These are phyloP conservation scores for Chaetops frenatus DNA, from an alignment of 2,113 vertebrate species.

Conservation along the genomic window DNA sequence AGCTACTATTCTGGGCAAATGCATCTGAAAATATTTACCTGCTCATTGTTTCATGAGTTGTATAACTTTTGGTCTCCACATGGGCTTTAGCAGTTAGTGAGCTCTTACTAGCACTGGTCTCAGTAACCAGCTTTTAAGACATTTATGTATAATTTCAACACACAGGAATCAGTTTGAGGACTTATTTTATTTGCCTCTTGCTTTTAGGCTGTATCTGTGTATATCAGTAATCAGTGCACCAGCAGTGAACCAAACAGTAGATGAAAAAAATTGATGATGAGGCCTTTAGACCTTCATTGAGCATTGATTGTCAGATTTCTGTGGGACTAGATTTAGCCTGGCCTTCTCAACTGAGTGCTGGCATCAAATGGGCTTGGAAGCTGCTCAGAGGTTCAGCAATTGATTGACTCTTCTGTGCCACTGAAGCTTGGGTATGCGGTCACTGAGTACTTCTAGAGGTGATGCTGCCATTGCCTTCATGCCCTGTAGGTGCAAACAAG, in stretches of 20 bases:
- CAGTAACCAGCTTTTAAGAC: neutral
- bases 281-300: rapidly evolving
- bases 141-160: neutral
- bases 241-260: neutral
- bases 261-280: neutral
- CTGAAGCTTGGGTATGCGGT: neutral
- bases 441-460: neutral
- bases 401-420: neutral
- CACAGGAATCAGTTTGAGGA: neutral
- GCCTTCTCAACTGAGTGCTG: neutral
- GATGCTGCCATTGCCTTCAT: neutral
- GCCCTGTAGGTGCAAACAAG: neutral
- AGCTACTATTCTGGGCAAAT: neutral
- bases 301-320: neutral
- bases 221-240: neutral
- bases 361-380: neutral
- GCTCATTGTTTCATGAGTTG: neutral
- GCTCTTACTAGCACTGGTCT: neutral
- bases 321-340: neutral
- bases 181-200: neutral
- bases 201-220: neutral
- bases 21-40: neutral
- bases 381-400: neutral
- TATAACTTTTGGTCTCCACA: neutral
- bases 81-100: neutral